phyloP scores from a whole-genome alignment of 2,797 vertebrate species.

The Oreochromis grahami region DNA sequence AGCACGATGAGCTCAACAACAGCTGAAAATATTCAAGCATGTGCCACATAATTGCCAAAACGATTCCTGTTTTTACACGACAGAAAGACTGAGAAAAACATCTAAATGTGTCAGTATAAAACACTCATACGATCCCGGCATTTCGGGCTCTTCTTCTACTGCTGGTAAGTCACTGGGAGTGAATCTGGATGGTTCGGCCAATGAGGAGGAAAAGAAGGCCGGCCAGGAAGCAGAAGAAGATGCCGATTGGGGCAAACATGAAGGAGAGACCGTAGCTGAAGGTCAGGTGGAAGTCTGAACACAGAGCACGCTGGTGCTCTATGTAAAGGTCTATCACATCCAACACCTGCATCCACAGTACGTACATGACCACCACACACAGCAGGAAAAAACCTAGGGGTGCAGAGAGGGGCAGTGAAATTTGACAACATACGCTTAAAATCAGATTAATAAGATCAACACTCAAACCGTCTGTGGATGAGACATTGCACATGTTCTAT shows the following conservation, averaged over 20 bases:
- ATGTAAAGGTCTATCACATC: conserved; percentile 83
- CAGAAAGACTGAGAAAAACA: background rate
- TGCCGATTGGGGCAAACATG: conserved; percentile 89
- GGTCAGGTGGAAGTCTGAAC: conserved; percentile 77
- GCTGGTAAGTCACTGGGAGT: conserved; percentile 67
- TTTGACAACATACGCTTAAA: background rate
- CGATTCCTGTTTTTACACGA: background rate
- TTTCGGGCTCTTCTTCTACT: background rate
- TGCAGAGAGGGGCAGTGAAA: background rate
- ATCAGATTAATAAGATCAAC: background rate
- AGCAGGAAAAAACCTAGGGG: conserved; percentile 88
- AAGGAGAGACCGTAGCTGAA: conserved; percentile 91
- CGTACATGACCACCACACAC: conserved; percentile 87
- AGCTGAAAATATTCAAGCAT: background rate
- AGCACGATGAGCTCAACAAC: background rate
- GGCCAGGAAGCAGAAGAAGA: conserved; percentile 88
- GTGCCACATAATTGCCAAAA: conserved; percentile 1
- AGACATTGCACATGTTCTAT: background rate
- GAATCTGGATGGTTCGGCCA: conserved; percentile 82
- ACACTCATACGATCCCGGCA: background rate
- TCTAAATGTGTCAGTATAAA: background rate
- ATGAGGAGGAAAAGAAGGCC: conserved; percentile 91
- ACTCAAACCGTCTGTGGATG: background rate
- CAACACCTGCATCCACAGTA: conserved; percentile 91
- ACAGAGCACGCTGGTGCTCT: conserved; percentile 70